Evolutionary conservation across 2,113 vertebrate species (phyloP).

Genomic region (Daphoenositta chrysoptera): DNA sequence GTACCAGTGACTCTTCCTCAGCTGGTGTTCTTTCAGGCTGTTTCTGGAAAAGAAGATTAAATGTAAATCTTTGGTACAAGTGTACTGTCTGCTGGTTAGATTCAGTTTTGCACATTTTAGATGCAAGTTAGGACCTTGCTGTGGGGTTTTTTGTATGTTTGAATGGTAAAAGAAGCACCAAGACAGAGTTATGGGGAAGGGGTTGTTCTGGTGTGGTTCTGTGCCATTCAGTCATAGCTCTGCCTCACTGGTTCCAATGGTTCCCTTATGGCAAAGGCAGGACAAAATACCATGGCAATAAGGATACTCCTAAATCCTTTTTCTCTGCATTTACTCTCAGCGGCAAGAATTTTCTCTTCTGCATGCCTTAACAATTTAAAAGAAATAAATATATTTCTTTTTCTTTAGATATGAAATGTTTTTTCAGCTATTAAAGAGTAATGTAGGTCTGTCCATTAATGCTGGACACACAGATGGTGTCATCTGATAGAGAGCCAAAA

Average conservation of each 20-base stretch:
- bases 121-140: not conserved
- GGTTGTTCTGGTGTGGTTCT: not conserved
- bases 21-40: not conserved
- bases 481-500: not conserved
- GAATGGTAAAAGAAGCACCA: not conserved
- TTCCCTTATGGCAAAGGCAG: not conserved
- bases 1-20: not conserved
- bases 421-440: not conserved
- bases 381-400: not conserved
- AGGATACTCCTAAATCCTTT: not conserved
- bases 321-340: not conserved
- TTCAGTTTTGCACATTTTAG: not conserved
- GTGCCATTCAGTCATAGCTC: not conserved
- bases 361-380: not conserved
- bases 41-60: not conserved
- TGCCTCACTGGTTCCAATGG: not conserved
- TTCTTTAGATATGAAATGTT: not conserved
- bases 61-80: not conserved
- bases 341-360: not conserved
- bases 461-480: not conserved
- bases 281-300: not conserved
- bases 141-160: not conserved
- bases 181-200: not conserved
- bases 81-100: not conserved
- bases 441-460: not conserved